Conservation (phyloP, 2,888 invertebrate species). For the Xestia c-nigrum region DNA sequence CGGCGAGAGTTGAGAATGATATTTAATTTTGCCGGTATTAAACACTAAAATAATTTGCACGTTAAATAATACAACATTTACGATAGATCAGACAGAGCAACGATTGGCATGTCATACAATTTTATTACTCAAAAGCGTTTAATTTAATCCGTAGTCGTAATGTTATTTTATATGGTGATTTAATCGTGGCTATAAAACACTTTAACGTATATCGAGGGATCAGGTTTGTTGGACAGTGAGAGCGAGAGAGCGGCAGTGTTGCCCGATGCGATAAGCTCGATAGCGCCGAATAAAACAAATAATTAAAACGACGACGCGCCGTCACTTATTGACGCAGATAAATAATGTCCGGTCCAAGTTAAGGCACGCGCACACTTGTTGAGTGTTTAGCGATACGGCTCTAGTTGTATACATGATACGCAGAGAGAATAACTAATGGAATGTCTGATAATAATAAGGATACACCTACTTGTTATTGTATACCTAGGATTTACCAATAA, state of each 20-base stretch:
- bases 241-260: conserved; percentile 59
- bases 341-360: conserved; percentile 55
- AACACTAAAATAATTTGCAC: conserved; percentile 39
- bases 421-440: conserved; percentile 14
- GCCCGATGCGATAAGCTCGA: conserved; percentile 63
- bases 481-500: too few species aligned
- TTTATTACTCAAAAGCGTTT: conserved; percentile 74
- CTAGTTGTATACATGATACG: conserved; percentile 28
- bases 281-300: conserved; percentile 74
- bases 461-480: background rate
- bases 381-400: conserved; percentile 37
- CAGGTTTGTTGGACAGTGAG: conserved; percentile 56
- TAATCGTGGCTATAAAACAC: conserved; percentile 70
- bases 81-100: conserved; percentile 57
- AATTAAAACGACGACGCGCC: conserved; percentile 46
- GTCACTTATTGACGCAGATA: conserved; percentile 68
- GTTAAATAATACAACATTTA: conserved; percentile 49
- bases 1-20: conserved; percentile 28
- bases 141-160: conserved; percentile 73
- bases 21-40: conserved; percentile 44
- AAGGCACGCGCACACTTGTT: conserved; percentile 54
- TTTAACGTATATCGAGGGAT: conserved; percentile 54
- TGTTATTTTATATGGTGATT: conserved; percentile 73
- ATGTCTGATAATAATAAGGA: background rate
- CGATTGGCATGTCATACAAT: conserved; percentile 67